Percentiles rank a stretch among this genome's conserved stretches.
Conservation (phyloP, 1,140 invertebrate genomes). For the Euborellia annulipes region DNA sequence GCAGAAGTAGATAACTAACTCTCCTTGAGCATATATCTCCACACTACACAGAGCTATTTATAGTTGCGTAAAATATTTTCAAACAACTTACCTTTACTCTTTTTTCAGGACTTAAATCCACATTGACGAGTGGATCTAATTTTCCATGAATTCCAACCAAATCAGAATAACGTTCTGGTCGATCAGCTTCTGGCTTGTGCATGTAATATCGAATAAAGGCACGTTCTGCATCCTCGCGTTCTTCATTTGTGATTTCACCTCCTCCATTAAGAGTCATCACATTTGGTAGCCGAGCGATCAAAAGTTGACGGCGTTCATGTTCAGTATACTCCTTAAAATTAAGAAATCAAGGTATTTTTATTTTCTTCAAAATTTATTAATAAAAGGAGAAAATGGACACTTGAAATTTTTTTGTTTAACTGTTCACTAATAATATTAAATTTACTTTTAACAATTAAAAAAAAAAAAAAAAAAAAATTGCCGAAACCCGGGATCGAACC, state of each 20-base stretch:
- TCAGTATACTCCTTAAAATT: conserved; percentile 61
- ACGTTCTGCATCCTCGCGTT: conserved; percentile 81
- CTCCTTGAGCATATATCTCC: no score
- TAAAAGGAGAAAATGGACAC: no score
- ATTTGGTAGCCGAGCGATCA: conserved; percentile 75
- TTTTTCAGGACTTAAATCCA: conserved; percentile 71
- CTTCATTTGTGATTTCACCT: conserved; percentile 61
- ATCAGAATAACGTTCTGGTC: conserved; percentile 64
- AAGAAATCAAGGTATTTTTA: conserved; percentile 6
- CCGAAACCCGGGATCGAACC: no score
- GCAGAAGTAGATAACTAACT: no score
- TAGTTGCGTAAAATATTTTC: no score
- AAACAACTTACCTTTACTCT: conserved; percentile 52
- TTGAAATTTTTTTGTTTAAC: background rate
- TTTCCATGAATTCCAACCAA: conserved; percentile 67
- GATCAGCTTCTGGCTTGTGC: conserved; percentile 64
- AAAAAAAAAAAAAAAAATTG: no score
- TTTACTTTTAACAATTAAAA: background rate
- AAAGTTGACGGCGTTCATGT: conserved; percentile 66
- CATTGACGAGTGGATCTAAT: conserved; percentile 68
- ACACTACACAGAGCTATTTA: no score
- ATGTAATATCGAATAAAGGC: conserved; percentile 85
- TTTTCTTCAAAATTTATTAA: no score
- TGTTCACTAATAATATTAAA: background rate
- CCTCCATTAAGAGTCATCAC: conserved; percentile 76